Base-by-base conservation (phyloP, 2,797 vertebrate species). In the Pseudotriccus pelzelni region DNA sequence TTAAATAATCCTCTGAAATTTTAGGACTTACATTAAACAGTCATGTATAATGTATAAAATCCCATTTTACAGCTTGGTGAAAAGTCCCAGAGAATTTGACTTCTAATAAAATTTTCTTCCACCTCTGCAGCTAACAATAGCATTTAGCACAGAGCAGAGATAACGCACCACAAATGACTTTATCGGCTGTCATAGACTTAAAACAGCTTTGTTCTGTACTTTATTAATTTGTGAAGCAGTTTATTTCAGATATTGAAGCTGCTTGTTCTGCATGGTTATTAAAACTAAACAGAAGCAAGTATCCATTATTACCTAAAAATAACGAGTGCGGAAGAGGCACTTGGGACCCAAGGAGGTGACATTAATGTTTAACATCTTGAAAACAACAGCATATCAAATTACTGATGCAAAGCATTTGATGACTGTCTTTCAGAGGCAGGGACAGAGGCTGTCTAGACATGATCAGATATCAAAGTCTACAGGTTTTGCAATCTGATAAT, bases 401-500 rank as follows among this genome's bases (percentile, higher is more conserved):
- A 96, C 95, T 95, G 97, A 98, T 97, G 97, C 95, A 96, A 97
- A 97, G 85, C 84, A 93, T 93, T 91, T 96, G 95, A 96, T 36
- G 55, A 96, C 52, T 89, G 74, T 93, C 96, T 90, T 97, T 97
- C 95, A 96, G 92, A 97, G 84, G 63, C 90, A 93, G 93, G 81
- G 93, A 94, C 93, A 95, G 95, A 95, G 96, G 94, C 92, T 95
- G 92, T 97, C 96, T 97, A 98, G 97, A 98, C 95, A 83, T 86
- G 97, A 98, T 98, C 97, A 93, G 96, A 97, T 98, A 98, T 97
- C 97, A 96, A 66, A 90, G 93, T 94, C 84, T 91, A 95, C n/a
- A 87, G 88, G 94, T 97, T 98, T 95, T 97, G 97, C 96, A 98
- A 98, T 97, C 97, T 97, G 98, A 98, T 98, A 94, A 91, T 95